These are phyloP conservation scores for Ricordea florida DNA, from an alignment of 92 coral and sea anemone species.

Conservation along the genomic window DNA sequence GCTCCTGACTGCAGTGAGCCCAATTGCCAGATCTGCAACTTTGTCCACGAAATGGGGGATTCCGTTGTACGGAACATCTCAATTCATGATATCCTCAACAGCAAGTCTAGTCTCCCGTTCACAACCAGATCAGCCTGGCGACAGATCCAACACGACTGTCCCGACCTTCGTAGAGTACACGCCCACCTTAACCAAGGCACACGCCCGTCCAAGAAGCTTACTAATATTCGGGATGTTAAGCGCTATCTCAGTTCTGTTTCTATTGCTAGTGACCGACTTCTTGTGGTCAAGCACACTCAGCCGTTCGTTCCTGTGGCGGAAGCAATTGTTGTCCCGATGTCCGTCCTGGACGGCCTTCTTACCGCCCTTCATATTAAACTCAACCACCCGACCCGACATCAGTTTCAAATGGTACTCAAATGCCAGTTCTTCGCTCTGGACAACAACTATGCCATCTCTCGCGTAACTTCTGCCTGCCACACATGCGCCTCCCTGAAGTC, in stretches of 20 bases:
- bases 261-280: conserved; percentile 48
- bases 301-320: conserved; percentile 23
- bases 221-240: conserved; percentile 32
- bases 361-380: conserved; percentile 38
- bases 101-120: conserved; percentile 2
- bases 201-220: conserved; percentile 32
- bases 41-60: conserved; percentile 28
- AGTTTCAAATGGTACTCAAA: background rate
- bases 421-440: conserved; percentile 36
- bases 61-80: conserved; percentile 50
- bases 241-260: conserved; percentile 18
- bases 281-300: conserved; percentile 30
- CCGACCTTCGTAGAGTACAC: conserved; percentile 42
- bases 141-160: conserved; percentile 45
- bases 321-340: conserved; percentile 7
- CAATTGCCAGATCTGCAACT: conserved; percentile 52
- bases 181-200: conserved; percentile 54
- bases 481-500: conserved; percentile 32
- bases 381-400: conserved; percentile 32
- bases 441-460: conserved; percentile 21
- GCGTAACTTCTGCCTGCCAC: conserved; percentile 31
- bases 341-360: conserved; percentile 33
- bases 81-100: conserved; percentile 37
- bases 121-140: conserved; percentile 46
- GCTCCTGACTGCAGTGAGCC: conserved; percentile 58